Conservation (phyloP, 2,888 invertebrate species). For the Cerastoderma edule region DNA sequence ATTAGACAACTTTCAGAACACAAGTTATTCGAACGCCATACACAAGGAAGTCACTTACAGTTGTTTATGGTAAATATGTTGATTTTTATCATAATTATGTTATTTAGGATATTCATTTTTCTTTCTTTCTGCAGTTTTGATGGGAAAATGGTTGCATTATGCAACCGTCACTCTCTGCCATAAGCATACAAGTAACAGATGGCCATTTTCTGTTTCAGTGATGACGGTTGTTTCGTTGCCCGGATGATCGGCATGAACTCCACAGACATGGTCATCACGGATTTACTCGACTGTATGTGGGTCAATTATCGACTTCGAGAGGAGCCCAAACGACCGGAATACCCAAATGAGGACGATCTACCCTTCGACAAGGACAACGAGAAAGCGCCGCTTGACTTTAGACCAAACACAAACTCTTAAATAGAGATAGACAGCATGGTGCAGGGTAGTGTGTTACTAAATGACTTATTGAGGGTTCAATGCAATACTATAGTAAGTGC, state of each 20-base stretch:
- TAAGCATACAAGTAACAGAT: not conserved
- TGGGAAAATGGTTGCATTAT: too few species aligned
- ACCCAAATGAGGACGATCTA: constrained; percentile 53
- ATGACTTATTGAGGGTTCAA: not conserved
- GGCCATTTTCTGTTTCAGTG: constrained; percentile 46
- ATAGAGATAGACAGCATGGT: not conserved
- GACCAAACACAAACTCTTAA: constrained; percentile 13
- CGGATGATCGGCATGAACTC: constrained; percentile 76
- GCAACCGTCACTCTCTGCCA: too few species aligned
- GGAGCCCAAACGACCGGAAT: constrained; percentile 56
- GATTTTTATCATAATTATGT: not conserved
- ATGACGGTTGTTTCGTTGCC: constrained; percentile 77
- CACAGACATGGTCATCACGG: constrained; percentile 74
- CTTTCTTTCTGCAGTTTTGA: too few species aligned
- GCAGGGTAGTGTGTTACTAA: not conserved
- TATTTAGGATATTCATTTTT: not conserved
- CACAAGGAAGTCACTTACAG: not conserved
- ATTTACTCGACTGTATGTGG: constrained; percentile 73
- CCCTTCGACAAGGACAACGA: constrained; percentile 56
- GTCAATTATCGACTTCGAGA: constrained; percentile 51
- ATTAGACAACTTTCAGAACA: not conserved
- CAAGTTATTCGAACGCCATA: not conserved
- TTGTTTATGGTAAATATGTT: not conserved
- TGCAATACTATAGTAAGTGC: too few species aligned
- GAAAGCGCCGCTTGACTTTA: constrained; percentile 47